These are phyloP conservation scores for Onychomys leucogaster DNA, from an alignment of 2,797 vertebrate species.

Conservation along the genomic window DNA sequence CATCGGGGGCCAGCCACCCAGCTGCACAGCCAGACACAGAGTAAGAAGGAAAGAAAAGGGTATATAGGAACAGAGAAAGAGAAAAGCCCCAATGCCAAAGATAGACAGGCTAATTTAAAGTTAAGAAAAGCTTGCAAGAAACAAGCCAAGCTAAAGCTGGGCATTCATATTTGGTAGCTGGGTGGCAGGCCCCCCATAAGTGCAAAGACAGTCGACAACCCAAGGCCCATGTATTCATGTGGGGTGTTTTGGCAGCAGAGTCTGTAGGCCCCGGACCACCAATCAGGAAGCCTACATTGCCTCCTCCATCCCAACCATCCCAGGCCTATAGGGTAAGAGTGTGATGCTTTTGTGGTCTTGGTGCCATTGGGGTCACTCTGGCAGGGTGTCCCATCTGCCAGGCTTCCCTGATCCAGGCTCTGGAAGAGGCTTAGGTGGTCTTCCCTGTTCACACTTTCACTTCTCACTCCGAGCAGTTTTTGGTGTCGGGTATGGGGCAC, in stretches of 20 bases:
- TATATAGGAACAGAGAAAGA: no score
- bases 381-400: background rate
- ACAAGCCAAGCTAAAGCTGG: no score
- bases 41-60: no score
- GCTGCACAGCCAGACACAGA: no score
- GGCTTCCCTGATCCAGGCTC: background rate
- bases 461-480: background rate
- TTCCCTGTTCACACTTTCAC: background rate
- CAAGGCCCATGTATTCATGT: background rate
- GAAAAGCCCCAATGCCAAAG: no score
- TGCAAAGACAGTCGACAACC: no score
- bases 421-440: no score
- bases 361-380: background rate
- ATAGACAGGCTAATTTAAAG: no score
- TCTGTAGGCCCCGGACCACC: background rate
- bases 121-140: no score
- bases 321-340: fast-evolving
- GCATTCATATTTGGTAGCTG: no score
- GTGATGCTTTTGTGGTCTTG: background rate
- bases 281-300: background rate
- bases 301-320: background rate
- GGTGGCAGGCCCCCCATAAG: no score
- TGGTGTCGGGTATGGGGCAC: background rate
- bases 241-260: background rate
- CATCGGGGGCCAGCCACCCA: no score